Evolutionary conservation across 2,888 invertebrate genomes (phyloP).

Genomic region (Deroplatys truncata): DNA sequence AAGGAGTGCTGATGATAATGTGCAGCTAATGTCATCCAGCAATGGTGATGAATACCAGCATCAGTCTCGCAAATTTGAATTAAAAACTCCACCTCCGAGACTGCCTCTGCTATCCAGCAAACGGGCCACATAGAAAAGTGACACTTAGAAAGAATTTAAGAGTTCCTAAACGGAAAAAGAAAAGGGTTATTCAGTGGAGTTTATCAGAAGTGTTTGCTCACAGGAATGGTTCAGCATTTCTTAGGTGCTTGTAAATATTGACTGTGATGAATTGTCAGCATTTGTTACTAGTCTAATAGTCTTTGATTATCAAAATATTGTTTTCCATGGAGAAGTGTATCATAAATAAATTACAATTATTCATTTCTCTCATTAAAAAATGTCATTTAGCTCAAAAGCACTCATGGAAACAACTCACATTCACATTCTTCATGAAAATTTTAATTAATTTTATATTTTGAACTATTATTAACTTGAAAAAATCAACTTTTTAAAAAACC

Average conservation of each 20-base stretch:
- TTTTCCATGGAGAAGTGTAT: background rate
- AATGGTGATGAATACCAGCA: conserved; percentile 5
- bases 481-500: background rate
- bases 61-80: background rate
- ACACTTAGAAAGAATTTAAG: background rate
- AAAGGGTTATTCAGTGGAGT: background rate
- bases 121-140: background rate
- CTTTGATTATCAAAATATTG: background rate
- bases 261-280: background rate
- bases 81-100: conserved; percentile 4
- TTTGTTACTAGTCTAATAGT: background rate
- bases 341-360: background rate
- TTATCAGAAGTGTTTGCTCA: background rate
- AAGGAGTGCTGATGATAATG: conserved; percentile 29
- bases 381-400: background rate
- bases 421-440: background rate
- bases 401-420: background rate
- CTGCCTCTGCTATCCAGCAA: conserved; percentile 2
- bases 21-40: conserved; percentile 28
- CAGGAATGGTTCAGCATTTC: background rate
- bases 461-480: background rate
- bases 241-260: background rate
- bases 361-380: background rate
- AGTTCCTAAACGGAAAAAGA: background rate
- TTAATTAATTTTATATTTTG: background rate